Conservation (phyloP, 2,888 invertebrate genomes). For the Bugulina stolonifera region DNA sequence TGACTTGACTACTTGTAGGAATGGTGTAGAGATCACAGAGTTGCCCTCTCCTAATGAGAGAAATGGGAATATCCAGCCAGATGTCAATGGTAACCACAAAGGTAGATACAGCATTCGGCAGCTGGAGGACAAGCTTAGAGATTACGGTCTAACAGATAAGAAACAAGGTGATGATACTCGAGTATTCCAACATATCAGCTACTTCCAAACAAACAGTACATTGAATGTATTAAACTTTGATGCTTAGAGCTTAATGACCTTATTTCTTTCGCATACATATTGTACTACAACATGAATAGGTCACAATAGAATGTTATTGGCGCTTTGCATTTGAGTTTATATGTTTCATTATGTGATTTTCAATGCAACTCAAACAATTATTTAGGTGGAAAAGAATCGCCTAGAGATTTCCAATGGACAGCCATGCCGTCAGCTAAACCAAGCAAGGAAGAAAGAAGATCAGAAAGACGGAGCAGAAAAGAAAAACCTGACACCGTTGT, state of each 20-base stretch:
- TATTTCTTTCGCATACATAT: too few species aligned
- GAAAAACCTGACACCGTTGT: neutral
- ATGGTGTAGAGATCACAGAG: constrained; percentile 4
- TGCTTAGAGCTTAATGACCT: too few species aligned
- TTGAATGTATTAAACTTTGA: too few species aligned
- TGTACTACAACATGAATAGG: too few species aligned
- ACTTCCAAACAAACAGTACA: too few species aligned
- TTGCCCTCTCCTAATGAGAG: constrained; percentile 12
- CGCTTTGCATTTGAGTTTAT: too few species aligned
- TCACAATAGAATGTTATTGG: too few species aligned
- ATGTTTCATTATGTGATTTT: too few species aligned
- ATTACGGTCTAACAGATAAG: too few species aligned
- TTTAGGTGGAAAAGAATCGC: neutral
- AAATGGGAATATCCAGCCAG: neutral
- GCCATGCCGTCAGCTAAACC: too few species aligned
- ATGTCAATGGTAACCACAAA: neutral
- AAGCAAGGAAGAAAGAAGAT: neutral
- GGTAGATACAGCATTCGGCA: neutral
- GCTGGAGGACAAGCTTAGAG: neutral
- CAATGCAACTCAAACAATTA: neutral
- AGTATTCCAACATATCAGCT: too few species aligned
- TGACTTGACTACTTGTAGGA: neutral
- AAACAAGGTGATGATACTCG: too few species aligned
- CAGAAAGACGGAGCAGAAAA: neutral
- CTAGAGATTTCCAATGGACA: neutral